phyloP scores from a whole-genome alignment of 2,888 invertebrate genomes.

The Lamproptera curius region DNA sequence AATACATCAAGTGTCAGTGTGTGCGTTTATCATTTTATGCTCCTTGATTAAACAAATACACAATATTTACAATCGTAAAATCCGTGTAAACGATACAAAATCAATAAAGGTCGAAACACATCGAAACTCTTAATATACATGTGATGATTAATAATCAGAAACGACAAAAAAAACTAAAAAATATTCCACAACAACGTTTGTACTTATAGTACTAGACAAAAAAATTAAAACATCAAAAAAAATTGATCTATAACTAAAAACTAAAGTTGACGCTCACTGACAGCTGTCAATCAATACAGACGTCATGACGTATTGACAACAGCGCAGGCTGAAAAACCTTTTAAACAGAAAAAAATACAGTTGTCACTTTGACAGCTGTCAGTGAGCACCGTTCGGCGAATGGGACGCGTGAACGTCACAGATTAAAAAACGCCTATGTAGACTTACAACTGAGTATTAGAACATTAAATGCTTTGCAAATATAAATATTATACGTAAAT shows the following conservation, averaged over 20 bases:
- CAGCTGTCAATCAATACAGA: constrained; percentile 9
- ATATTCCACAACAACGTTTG: constrained; percentile 26
- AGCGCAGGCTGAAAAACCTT: no score
- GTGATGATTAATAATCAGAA: no score
- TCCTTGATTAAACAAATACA: neutral
- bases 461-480: constrained; percentile 25
- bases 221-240: constrained; percentile 8
- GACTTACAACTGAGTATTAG: constrained; percentile 47
- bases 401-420: neutral
- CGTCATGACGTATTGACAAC: no score
- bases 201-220: constrained; percentile 37
- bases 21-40: constrained; percentile 5
- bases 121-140: no score
- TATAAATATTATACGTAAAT: constrained; percentile 30
- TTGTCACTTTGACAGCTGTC: constrained; percentile 10
- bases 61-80: neutral
- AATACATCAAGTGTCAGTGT: constrained; percentile 1
- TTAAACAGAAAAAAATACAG: neutral
- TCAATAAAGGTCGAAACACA: constrained; percentile 3
- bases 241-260: neutral
- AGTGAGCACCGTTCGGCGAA: neutral
- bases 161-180: constrained; percentile 6
- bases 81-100: neutral
- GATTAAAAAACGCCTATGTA: constrained; percentile 18
- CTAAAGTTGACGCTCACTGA: constrained; percentile 11